Evolutionary conservation across 2,888 invertebrate species (phyloP).

Genomic region (Campoplex capitator): DNA sequence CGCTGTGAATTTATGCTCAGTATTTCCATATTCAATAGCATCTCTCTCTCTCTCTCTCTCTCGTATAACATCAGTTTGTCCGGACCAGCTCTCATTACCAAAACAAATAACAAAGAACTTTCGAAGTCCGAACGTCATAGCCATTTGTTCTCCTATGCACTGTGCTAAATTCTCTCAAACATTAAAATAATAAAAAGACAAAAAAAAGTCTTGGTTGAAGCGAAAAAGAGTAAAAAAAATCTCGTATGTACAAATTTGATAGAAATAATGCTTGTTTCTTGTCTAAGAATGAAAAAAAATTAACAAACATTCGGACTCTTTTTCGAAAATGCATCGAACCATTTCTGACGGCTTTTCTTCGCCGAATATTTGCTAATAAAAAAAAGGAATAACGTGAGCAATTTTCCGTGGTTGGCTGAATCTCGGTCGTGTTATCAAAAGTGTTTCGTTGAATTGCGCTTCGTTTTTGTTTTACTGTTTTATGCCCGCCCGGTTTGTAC

Average conservation of each 20-base stretch:
- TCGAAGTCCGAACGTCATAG: conserved; percentile 33
- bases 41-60: not conserved
- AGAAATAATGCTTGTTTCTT: conserved; percentile 11
- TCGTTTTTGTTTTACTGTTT: conserved; percentile 10
- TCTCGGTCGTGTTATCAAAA: not conserved
- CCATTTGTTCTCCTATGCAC: conserved; percentile 32
- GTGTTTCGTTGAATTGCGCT: conserved; percentile 42
- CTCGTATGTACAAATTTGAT: conserved; percentile 61
- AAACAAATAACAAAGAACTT: not conserved
- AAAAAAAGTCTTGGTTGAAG: conserved; percentile 35
- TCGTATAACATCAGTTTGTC: not conserved
- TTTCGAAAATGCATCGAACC: not conserved
- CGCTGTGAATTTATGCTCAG: conserved; percentile 1
- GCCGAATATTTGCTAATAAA: not conserved
- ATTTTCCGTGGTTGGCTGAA: not conserved
- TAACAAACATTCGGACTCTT: not conserved
- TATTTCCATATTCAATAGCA: conserved; percentile 25
- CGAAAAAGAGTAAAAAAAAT: conserved; percentile 49
- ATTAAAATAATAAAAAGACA: conserved; percentile 20
- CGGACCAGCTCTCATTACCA: conserved; percentile 24
- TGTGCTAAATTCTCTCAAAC: conserved; percentile 40
- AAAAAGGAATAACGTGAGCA: not conserved
- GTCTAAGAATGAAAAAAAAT: not conserved
- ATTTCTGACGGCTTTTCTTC: not conserved
- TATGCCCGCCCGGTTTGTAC: conserved; percentile 30